Percentiles rank a stretch among this genome's conserved stretches.
These are phyloP conservation scores for Dasypogon diadema DNA, from an alignment of 2,888 invertebrate genomes.

Conservation along the genomic window DNA sequence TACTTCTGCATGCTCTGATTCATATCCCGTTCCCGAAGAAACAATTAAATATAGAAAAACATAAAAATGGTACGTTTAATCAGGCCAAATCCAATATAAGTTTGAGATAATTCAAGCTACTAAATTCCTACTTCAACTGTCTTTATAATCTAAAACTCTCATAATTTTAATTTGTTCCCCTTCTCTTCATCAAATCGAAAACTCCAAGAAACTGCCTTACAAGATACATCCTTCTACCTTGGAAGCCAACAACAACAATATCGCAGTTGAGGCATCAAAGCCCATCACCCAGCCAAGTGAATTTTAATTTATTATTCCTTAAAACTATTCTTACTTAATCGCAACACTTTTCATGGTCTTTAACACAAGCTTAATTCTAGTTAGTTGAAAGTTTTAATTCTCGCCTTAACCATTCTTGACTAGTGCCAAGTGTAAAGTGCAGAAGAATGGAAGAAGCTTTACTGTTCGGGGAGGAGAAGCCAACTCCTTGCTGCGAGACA, in stretches of 20 bases:
- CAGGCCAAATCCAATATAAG: no score
- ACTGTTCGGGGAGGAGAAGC: not conserved
- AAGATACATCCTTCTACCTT: conserved; percentile 5
- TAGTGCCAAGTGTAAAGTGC: conserved; percentile 48
- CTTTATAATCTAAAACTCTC: not conserved
- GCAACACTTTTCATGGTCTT: conserved; percentile 55
- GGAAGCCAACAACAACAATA: not conserved
- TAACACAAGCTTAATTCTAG: conserved; percentile 54
- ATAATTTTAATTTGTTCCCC: conserved; percentile 10
- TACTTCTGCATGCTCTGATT: no score
- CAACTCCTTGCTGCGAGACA: conserved; percentile 14
- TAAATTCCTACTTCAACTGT: no score
- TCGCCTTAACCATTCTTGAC: conserved; percentile 53
- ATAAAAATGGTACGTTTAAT: no score
- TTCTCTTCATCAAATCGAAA: conserved; percentile 18
- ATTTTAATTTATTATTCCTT: conserved; percentile 56
- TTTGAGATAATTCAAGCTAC: no score
- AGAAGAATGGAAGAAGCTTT: conserved; percentile 45
- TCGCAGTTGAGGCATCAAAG: not conserved
- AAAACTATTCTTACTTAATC: conserved; percentile 56
- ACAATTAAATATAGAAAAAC: no score
- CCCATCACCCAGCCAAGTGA: conserved; percentile 48
- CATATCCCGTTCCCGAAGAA: no score
- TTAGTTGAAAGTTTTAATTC: conserved; percentile 57
- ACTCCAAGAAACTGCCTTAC: not conserved